A percentile compares a stretch with the other conserved stretches of the same genome.
Evolutionary conservation across 1,140 invertebrate genomes (phyloP).

Genomic region (Drosophila triauraria): DNA sequence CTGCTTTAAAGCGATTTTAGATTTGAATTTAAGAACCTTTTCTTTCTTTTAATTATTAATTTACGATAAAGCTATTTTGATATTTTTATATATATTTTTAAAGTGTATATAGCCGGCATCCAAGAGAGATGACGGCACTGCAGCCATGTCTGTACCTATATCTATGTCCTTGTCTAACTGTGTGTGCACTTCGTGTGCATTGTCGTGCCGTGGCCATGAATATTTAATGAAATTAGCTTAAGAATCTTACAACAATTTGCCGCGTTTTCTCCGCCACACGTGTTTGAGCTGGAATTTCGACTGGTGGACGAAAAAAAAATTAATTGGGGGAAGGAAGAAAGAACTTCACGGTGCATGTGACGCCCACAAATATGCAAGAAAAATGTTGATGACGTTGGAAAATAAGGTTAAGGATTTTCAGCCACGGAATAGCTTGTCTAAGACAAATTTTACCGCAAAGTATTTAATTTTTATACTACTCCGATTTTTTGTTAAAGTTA

Average conservation of each 20-base stretch:
- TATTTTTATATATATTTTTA: neutral
- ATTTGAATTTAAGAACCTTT: too few relatives aligned
- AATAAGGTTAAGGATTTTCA: constrained; percentile 9
- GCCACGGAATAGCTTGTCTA: neutral
- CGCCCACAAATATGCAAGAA: constrained; percentile 54
- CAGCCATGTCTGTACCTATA: constrained; percentile 30
- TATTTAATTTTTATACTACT: neutral
- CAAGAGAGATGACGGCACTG: constrained; percentile 15
- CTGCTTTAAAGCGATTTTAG: neutral
- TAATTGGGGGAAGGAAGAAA: constrained; percentile 2
- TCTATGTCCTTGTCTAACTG: constrained; percentile 24
- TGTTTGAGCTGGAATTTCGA: constrained; percentile 57
- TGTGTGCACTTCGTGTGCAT: constrained; percentile 43
- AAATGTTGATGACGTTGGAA: constrained; percentile 20
- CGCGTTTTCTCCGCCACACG: constrained; percentile 52
- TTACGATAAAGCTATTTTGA: too few relatives aligned
- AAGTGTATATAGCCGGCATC: constrained; percentile 17
- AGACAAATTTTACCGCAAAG: neutral
- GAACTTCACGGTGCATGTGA: constrained; percentile 21
- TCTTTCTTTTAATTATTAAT: neutral
- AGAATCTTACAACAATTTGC: constrained; percentile 65
- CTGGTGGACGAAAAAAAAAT: constrained; percentile 19
- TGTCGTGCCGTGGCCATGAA: constrained; percentile 74
- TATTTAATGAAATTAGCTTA: constrained; percentile 83
- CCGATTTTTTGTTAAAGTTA: neutral